Evolutionary conservation across 2,113 vertebrate genomes (phyloP).

Genomic region (Erpornis zantholeuca): DNA sequence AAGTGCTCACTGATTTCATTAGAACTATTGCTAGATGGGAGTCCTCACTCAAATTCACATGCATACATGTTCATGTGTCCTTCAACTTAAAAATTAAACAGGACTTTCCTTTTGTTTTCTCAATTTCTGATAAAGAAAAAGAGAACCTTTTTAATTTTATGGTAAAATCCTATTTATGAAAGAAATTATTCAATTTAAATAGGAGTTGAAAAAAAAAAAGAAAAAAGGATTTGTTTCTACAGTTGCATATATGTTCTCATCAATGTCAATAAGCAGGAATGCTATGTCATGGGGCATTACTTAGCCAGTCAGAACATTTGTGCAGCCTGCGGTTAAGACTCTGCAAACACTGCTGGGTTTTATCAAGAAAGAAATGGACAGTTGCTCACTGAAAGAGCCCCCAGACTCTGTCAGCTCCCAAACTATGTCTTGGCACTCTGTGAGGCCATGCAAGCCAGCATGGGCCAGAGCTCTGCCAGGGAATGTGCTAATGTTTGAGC

Average conservation of each 20-base stretch:
- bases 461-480: background rate
- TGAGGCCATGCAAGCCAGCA: background rate
- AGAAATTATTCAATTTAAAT: background rate
- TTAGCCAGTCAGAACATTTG: background rate
- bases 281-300: accelerated
- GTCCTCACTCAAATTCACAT: background rate
- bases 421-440: background rate
- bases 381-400: background rate
- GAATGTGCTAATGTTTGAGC: background rate
- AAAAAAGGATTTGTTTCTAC: background rate
- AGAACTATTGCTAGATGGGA: background rate
- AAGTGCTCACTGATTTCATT: background rate
- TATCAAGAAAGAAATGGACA: background rate
- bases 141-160: background rate
- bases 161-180: background rate
- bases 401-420: background rate
- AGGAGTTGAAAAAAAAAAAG: background rate
- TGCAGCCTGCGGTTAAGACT: accelerated
- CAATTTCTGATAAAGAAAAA: background rate
- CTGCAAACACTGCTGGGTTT: background rate
- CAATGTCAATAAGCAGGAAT: background rate
- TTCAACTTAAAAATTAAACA: background rate
- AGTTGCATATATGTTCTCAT: background rate
- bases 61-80: background rate
- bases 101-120: background rate